Evolutionary conservation across 2,888 invertebrate genomes (phyloP).

Genomic region (Drosophila atripex): DNA sequence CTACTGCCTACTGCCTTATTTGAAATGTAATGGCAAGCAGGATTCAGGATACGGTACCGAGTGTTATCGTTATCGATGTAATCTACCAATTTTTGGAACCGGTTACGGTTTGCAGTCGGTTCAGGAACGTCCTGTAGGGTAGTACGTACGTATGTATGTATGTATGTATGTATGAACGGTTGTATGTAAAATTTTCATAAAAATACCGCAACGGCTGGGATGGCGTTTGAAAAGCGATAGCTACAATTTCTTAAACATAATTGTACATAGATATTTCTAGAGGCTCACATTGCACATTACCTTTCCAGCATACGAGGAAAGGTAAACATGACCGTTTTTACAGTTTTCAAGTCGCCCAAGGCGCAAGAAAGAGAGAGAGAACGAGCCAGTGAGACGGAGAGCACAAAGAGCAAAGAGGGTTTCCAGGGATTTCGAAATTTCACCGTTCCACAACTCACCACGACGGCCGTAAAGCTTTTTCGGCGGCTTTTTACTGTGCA

Average conservation of each 20-base stretch:
- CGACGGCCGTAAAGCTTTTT: conserved; percentile 44
- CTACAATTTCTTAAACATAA: neutral
- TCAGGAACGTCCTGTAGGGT: neutral
- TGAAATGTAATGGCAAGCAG: neutral
- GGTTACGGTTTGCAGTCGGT: neutral
- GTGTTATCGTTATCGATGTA: conserved; percentile 24
- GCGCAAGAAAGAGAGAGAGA: neutral
- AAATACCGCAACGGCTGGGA: neutral
- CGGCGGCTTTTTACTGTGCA: conserved; percentile 12
- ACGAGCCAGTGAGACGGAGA: neutral
- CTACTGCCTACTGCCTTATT: neutral
- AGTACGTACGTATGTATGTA: too few relatives aligned
- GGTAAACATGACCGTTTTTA: conserved; percentile 2
- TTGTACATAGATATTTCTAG: neutral
- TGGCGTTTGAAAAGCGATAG: neutral
- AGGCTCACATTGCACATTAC: neutral
- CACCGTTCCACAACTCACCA: conserved; percentile 58
- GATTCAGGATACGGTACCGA: neutral
- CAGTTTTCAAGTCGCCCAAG: neutral
- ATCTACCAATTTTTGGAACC: conserved; percentile 13
- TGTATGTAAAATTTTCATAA: too few relatives aligned
- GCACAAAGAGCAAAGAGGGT: neutral
- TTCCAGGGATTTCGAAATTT: conserved; percentile 48
- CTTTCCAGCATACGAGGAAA: neutral
- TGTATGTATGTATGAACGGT: too few relatives aligned